Conservation (phyloP, 2,888 invertebrate species). For the Rambutsinella grinnellia region DNA sequence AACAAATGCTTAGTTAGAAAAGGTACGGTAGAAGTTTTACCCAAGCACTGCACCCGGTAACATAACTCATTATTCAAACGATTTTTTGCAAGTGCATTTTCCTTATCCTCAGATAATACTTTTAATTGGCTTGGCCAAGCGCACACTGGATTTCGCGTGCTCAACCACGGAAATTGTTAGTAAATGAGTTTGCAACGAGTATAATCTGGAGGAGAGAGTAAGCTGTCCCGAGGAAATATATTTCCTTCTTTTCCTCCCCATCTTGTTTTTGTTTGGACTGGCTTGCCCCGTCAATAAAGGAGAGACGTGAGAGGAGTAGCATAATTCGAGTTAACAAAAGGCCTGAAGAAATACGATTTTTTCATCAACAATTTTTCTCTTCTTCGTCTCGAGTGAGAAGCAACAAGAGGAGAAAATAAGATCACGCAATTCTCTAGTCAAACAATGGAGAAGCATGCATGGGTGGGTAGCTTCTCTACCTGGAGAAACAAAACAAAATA, state of each 20-base stretch:
- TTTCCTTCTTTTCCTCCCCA: neutral
- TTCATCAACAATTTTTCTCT: neutral
- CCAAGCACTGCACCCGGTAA: no score
- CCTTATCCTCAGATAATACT: no score
- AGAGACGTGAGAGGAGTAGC: neutral
- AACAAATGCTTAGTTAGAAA: no score
- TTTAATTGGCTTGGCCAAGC: no score
- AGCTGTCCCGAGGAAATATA: neutral
- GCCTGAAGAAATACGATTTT: neutral
- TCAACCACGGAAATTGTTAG: no score
- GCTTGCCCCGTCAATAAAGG: neutral
- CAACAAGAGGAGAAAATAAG: conserved; percentile 7
- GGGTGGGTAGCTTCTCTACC: neutral
- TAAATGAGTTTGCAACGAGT: neutral
- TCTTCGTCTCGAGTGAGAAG: neutral
- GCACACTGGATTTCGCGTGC: no score
- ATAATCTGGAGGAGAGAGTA: neutral
- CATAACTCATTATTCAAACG: no score
- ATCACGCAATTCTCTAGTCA: conserved; percentile 22
- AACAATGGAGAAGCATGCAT: neutral
- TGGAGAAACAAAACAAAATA: neutral
- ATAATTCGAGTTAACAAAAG: neutral
- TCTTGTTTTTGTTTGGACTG: neutral
- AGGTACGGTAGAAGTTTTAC: no score
- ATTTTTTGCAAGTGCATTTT: no score